Evolutionary conservation across 2,888 invertebrate genomes (phyloP).

Genomic region (Daptonema setosum): DNA sequence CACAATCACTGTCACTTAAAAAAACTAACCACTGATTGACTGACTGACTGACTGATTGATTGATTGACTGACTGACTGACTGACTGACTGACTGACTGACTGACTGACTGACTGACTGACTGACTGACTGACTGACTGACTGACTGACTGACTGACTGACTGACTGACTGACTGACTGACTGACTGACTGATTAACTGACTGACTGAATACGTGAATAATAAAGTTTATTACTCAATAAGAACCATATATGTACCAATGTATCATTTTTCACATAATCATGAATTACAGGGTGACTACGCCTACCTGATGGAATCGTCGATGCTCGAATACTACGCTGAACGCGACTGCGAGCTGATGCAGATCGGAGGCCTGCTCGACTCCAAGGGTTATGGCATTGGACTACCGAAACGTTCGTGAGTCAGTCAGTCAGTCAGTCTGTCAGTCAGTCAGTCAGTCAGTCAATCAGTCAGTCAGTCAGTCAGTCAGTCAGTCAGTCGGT

Average conservation of each 20-base stretch:
- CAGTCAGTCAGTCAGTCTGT: background rate
- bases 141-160: too few relatives aligned
- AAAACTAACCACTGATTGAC: too few relatives aligned
- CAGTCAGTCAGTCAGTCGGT: too few relatives aligned
- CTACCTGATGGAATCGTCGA: conserved; percentile 34
- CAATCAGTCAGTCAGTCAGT: too few relatives aligned
- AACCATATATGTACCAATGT: background rate
- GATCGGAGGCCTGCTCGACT: conserved; percentile 32
- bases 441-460: too few relatives aligned
- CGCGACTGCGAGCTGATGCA: conserved; percentile 33
- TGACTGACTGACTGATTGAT: too few relatives aligned
- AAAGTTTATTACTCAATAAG: background rate
- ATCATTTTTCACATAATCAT: background rate
- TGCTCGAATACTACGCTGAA: conserved; percentile 32
- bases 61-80: too few relatives aligned
- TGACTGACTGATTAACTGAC: too few relatives aligned
- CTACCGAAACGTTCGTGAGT: conserved; percentile 7
- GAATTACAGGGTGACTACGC: conserved; percentile 29
- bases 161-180: conserved; percentile 5
- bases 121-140: too few relatives aligned
- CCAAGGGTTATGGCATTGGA: conserved; percentile 22
- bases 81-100: background rate
- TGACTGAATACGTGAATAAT: too few relatives aligned
- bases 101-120: background rate
- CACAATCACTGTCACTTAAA: background rate